A percentile compares a stretch with the other conserved stretches of the same genome.
Conservation (phyloP, 1,140 invertebrate species). For the Tetramorium alpestre region DNA sequence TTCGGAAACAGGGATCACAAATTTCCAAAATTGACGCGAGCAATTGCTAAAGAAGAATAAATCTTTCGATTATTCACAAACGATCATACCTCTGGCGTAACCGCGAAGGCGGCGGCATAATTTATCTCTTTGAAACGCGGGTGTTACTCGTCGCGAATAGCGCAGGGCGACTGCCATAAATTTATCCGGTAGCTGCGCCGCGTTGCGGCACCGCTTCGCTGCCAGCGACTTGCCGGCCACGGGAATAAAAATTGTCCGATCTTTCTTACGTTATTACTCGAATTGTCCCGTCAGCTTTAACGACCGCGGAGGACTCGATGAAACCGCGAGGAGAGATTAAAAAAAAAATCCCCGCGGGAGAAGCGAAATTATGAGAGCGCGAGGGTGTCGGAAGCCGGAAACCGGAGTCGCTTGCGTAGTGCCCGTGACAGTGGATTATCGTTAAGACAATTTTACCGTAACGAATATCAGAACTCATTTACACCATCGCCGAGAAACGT, state of each 20-base stretch:
- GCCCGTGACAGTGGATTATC: conserved; percentile 65
- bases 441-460: conserved; percentile 75
- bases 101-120: conserved; percentile 23
- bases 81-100: conserved; percentile 23
- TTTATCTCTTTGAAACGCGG: conserved; percentile 40
- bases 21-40: conserved; percentile 26
- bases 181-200: conserved; percentile 19
- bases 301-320: conserved; percentile 48
- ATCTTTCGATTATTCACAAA: conserved; percentile 43
- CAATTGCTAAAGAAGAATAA: conserved; percentile 8
- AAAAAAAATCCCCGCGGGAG: conserved; percentile 54
- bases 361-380: conserved; percentile 1
- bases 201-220: background rate
- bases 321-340: conserved; percentile 41
- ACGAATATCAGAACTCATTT: conserved; percentile 74
- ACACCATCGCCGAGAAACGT: conserved; percentile 46
- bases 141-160: conserved; percentile 29
- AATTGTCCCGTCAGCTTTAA: conserved; percentile 70
- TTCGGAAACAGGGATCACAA: background rate
- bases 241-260: conserved; percentile 61
- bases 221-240: conserved; percentile 14
- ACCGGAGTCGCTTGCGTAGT: conserved; percentile 12
- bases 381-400: conserved; percentile 34
- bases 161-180: conserved; percentile 41
- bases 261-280: conserved; percentile 50